phyloP scores from a whole-genome alignment of 2,113 vertebrate genomes.

The Seriola dumerili region DNA sequence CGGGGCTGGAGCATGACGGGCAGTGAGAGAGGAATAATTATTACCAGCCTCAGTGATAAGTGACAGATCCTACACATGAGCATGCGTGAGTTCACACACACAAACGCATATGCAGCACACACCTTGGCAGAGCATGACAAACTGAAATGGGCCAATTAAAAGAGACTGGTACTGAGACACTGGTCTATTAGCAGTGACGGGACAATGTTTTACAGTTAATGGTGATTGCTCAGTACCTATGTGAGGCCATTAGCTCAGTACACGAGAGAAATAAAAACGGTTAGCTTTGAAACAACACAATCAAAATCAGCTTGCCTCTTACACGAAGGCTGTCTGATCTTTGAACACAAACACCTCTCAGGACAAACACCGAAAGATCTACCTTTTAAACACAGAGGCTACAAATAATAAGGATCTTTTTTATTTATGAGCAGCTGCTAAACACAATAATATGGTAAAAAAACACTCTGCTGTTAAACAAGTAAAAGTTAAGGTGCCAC shows the following conservation, averaged over 20 bases:
- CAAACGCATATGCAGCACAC: background rate
- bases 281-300: constrained; percentile 33
- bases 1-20: constrained; percentile 1
- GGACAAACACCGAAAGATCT: background rate
- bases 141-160: constrained; percentile 54
- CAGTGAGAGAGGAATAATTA: background rate
- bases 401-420: background rate
- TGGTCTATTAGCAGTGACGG: constrained; percentile 32
- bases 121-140: constrained; percentile 4
- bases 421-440: background rate
- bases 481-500: background rate
- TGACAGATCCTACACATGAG: background rate
- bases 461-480: background rate
- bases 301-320: constrained; percentile 14
- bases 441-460: background rate
- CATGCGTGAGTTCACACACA: background rate
- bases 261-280: constrained; percentile 16
- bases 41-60: constrained; percentile 7
- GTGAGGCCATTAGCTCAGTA: constrained; percentile 37
- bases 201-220: constrained; percentile 45
- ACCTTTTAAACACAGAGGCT: background rate
- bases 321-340: background rate
- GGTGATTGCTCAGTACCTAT: constrained; percentile 40
- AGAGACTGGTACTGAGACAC: constrained; percentile 29
- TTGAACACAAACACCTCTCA: background rate